Evolutionary conservation across 2,888 invertebrate genomes (phyloP).

Genomic region (Onthophagus sagittarius): DNA sequence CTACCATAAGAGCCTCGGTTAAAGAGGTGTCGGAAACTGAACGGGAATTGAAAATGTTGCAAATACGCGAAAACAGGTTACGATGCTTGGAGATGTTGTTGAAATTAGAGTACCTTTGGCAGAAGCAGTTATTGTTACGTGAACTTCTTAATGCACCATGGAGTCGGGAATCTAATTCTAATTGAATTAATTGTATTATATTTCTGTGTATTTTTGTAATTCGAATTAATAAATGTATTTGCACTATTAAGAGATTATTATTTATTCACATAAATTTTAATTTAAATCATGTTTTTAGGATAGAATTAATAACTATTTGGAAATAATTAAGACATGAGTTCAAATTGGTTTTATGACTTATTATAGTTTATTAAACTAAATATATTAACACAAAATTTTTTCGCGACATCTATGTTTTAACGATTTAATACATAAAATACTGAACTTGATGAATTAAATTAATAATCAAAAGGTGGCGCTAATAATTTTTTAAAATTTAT

Average conservation of each 20-base stretch:
- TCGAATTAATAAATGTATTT: background rate
- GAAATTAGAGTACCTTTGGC: background rate
- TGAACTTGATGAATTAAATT: no score
- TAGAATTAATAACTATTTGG: no score
- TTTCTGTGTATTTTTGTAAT: background rate
- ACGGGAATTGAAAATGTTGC: background rate
- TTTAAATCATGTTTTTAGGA: no score
- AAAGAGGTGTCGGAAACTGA: background rate
- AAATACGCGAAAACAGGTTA: background rate
- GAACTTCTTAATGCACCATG: background rate
- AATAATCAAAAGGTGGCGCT: no score
- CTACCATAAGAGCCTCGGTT: background rate
- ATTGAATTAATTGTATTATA: background rate
- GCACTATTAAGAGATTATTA: background rate
- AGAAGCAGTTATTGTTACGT: background rate
- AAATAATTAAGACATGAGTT: no score
- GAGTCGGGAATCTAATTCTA: background rate
- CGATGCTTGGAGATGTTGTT: background rate
- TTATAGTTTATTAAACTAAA: no score
- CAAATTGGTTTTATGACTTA: no score
- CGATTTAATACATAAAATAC: no score
- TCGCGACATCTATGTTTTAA: no score
- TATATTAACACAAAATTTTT: no score
- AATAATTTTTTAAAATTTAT: no score
- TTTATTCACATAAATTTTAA: no score